These are phyloP conservation scores for Holacanthella duospinosa DNA, from an alignment of 2,888 invertebrate species.

Conservation along the genomic window DNA sequence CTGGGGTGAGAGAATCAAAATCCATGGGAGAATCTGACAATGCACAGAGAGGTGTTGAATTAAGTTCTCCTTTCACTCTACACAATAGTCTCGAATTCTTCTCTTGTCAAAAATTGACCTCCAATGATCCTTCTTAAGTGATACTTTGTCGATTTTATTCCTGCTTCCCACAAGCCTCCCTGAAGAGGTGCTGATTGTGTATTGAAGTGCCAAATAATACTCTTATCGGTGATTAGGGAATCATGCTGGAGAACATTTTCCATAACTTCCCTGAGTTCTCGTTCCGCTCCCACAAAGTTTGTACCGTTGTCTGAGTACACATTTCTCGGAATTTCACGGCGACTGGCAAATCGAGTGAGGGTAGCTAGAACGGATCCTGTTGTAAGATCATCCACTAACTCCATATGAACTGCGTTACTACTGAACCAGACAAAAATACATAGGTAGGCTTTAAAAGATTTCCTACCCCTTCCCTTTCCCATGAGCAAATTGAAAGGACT, in stretches of 20 bases:
- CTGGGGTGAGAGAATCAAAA: slow-evolving; percentile 35
- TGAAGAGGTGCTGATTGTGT: slow-evolving; percentile 20
- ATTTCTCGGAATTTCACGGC: slow-evolving; percentile 9
- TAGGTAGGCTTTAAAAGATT: slow-evolving; percentile 35
- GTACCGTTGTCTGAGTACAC: slow-evolving; percentile 22
- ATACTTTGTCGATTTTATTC: slow-evolving; percentile 18
- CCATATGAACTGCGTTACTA: slow-evolving; percentile 38
- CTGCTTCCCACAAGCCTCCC: slow-evolving; percentile 19
- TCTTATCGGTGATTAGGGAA: not conserved
- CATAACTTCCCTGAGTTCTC: not conserved
- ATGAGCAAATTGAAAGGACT: slow-evolving; percentile 21
- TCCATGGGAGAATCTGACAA: slow-evolving; percentile 32
- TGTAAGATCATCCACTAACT: slow-evolving; percentile 10
- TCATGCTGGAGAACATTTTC: not conserved
- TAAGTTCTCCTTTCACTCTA: not conserved
- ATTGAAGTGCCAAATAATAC: slow-evolving; percentile 25
- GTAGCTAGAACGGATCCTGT: slow-evolving; percentile 7
- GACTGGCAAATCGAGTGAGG: slow-evolving; percentile 8
- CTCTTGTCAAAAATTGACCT: not conserved
- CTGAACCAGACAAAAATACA: slow-evolving; percentile 37
- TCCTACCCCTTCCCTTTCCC: slow-evolving; percentile 19
- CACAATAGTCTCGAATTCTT: too few relatives aligned
- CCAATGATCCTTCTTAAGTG: slow-evolving; percentile 18
- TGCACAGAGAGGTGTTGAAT: slow-evolving; percentile 30
- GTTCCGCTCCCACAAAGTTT: slow-evolving; percentile 20